Evolutionary conservation across 2,888 invertebrate genomes (phyloP).

Genomic region (Eurytoma adleriae): DNA sequence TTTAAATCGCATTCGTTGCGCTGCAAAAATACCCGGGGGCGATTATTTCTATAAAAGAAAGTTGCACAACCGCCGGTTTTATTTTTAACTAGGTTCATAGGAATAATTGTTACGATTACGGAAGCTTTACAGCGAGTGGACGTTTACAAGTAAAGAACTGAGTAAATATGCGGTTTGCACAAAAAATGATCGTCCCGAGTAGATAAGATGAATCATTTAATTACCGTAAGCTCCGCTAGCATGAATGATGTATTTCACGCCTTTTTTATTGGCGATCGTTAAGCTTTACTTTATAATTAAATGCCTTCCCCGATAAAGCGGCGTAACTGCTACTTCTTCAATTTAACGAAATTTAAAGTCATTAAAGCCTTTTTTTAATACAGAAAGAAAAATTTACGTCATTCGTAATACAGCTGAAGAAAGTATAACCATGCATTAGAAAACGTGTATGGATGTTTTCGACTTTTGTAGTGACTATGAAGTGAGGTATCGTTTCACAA

Average conservation of each 20-base stretch:
- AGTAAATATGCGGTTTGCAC: constrained; percentile 2
- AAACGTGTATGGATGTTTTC: too few relatives aligned
- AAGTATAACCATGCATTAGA: too few relatives aligned
- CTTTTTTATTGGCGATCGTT: constrained; percentile 32
- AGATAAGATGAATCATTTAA: constrained; percentile 37
- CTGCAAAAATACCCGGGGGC: background rate
- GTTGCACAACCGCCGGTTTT: background rate
- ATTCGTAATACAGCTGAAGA: too few relatives aligned
- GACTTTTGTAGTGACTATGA: too few relatives aligned
- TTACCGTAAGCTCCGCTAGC: background rate
- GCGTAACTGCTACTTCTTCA: background rate
- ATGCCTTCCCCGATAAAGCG: background rate
- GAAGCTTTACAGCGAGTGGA: background rate
- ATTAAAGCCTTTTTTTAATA: background rate
- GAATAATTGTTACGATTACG: background rate
- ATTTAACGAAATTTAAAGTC: constrained; percentile 3
- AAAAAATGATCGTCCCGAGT: background rate
- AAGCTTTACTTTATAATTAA: constrained; percentile 29
- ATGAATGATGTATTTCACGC: constrained; percentile 23
- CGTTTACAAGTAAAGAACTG: background rate
- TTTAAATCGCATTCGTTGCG: too few relatives aligned
- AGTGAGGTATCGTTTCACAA: too few relatives aligned
- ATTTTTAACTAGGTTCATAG: constrained; percentile 30
- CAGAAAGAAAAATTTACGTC: too few relatives aligned
- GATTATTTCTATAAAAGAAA: constrained; percentile 13